Conservation (phyloP, 2,113 vertebrate genomes). For the Gallinago jamesoni region DNA sequence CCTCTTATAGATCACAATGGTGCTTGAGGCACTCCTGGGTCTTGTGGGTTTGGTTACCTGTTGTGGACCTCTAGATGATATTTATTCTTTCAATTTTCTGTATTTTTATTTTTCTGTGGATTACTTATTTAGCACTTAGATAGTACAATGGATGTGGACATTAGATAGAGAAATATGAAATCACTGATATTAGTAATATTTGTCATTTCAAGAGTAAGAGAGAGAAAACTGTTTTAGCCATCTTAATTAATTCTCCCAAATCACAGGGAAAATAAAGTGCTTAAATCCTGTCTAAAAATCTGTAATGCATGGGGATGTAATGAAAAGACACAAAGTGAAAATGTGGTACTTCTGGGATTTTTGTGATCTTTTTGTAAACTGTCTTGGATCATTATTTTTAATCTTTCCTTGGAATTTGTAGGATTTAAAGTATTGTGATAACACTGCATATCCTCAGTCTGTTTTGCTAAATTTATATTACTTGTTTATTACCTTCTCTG, state of each 20-base stretch:
- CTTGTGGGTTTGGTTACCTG: background rate
- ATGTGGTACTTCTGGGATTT: background rate
- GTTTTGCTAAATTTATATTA: background rate
- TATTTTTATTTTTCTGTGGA: background rate
- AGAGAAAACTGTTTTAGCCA: background rate
- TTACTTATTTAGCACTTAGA: background rate
- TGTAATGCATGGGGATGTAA: background rate
- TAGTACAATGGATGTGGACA: background rate
- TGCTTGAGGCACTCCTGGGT: background rate
- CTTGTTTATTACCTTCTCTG: background rate
- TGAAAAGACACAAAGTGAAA: background rate
- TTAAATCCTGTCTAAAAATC: background rate
- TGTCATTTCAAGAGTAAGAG: background rate
- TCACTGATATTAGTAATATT: background rate
- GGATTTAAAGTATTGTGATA: background rate
- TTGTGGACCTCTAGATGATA: background rate
- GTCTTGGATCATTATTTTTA: background rate
- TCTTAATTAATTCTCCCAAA: background rate
- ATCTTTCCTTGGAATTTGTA: background rate
- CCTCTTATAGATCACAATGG: fast-evolving
- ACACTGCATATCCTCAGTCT: background rate
- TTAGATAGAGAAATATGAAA: background rate
- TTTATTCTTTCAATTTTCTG: background rate
- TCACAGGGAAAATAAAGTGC: background rate
- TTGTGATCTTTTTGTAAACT: background rate